phyloP scores from a whole-genome alignment of 2,113 vertebrate genomes.

The Poeciliopsis turrubarensis region DNA sequence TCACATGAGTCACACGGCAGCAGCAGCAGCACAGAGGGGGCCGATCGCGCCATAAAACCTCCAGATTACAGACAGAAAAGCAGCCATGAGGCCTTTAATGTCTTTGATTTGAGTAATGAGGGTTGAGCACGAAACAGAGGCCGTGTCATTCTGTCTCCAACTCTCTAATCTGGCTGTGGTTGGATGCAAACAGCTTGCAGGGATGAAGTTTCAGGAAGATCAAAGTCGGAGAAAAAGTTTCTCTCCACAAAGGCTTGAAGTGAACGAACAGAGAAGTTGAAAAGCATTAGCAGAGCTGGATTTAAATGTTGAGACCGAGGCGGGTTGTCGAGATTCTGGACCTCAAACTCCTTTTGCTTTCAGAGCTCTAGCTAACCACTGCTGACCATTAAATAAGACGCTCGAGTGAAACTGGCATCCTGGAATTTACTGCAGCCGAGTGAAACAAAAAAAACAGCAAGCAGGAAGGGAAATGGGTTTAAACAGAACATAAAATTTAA shows the following conservation, averaged over 20 bases:
- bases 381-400: not conserved
- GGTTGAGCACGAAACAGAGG: constrained; percentile 7
- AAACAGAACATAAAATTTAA: not conserved
- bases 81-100: constrained; percentile 20
- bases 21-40: constrained; percentile 13
- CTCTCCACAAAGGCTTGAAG: constrained; percentile 1
- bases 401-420: not conserved
- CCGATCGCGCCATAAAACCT: constrained; percentile 23
- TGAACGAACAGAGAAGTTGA: constrained; percentile 4
- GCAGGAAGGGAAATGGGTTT: not conserved
- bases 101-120: constrained; percentile 40
- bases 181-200: constrained; percentile 34
- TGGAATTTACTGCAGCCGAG: not conserved
- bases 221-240: constrained; percentile 21
- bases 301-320: no score
- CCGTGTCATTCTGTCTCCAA: constrained; percentile 18
- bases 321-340: no score
- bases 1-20: constrained; percentile 48
- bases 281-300: not conserved
- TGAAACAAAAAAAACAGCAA: not conserved
- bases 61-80: constrained; percentile 43
- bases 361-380: not conserved
- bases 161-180: constrained; percentile 41
- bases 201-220: constrained; percentile 34
- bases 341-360: no score